Evolutionary conservation across 2,888 invertebrate species (phyloP).

Genomic region (Metalampra italica): DNA sequence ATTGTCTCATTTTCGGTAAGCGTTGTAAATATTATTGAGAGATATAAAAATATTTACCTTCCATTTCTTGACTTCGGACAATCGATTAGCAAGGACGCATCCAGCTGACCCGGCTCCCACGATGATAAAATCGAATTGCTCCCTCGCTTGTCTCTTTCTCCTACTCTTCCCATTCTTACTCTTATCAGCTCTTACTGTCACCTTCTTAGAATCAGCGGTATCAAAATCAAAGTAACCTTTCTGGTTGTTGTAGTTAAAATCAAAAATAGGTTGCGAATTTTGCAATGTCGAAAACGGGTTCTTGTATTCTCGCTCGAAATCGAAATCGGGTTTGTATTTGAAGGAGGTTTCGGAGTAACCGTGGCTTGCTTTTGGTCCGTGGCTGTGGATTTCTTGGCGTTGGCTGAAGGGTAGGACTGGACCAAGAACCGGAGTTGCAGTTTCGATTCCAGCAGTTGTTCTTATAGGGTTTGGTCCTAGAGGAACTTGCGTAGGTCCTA

Average conservation of each 20-base stretch:
- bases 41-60: constrained; percentile 49
- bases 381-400: constrained; percentile 28
- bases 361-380: constrained; percentile 32
- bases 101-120: constrained; percentile 84
- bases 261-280: constrained; percentile 18
- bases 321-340: constrained; percentile 32
- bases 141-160: constrained; percentile 38
- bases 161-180: constrained; percentile 26
- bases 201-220: constrained; percentile 35
- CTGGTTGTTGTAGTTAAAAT: constrained; percentile 26
- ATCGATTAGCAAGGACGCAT: constrained; percentile 81
- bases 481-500: constrained; percentile 11
- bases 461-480: constrained; percentile 19
- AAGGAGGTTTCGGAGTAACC: constrained; percentile 35
- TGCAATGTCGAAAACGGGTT: constrained; percentile 21
- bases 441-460: constrained; percentile 7
- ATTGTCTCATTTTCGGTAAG: too few species aligned
- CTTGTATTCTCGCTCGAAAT: constrained; percentile 17
- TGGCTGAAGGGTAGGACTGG: constrained; percentile 21
- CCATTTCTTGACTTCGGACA: constrained; percentile 80
- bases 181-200: constrained; percentile 16
- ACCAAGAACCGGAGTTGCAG: constrained; percentile 16
- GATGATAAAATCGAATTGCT: constrained; percentile 80
- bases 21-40: background rate
- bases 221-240: constrained; percentile 36